These are phyloP conservation scores for Acropora tenuis DNA, from an alignment of 64 coral and sea anemone species.

Conservation along the genomic window DNA sequence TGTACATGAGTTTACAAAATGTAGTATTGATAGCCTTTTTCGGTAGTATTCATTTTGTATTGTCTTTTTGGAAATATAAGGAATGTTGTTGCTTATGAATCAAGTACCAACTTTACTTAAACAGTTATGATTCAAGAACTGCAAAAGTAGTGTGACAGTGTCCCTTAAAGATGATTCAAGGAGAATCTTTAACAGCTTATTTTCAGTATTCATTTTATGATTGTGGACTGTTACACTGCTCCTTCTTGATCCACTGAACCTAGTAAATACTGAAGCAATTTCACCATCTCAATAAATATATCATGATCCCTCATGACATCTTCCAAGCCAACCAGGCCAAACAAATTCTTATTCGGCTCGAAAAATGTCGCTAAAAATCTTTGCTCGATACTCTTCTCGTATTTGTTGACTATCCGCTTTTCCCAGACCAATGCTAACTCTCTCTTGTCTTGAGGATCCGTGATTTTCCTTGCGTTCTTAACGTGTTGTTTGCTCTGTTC, in stretches of 20 bases:
- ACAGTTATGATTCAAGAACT: too few relatives aligned
- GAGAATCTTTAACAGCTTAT: too few relatives aligned
- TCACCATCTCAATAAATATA: conserved; percentile 4
- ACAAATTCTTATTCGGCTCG: conserved; percentile 32
- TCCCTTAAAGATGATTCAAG: too few relatives aligned
- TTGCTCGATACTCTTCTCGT: conserved; percentile 11
- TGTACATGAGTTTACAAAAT: too few relatives aligned
- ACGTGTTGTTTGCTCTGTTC: background rate
- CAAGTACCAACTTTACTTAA: too few relatives aligned
- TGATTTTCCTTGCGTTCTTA: background rate
- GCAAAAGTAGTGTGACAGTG: too few relatives aligned
- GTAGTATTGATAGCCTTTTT: too few relatives aligned
- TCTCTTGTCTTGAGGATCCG: background rate
- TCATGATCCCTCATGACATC: conserved; percentile 14
- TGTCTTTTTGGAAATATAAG: too few relatives aligned
- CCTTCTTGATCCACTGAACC: background rate
- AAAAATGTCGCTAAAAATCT: conserved; percentile 33
- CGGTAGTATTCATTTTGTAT: too few relatives aligned
- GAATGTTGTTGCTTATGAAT: too few relatives aligned
- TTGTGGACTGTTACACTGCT: background rate
- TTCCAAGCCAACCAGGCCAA: conserved; percentile 19
- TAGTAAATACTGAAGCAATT: conserved; percentile 10
- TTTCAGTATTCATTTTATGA: too few relatives aligned
- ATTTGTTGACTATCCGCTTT: conserved; percentile 9
- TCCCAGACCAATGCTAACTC: conserved; percentile 1